Evolutionary conservation across 1,140 invertebrate species (phyloP).

Genomic region (Conus ventricosus): DNA sequence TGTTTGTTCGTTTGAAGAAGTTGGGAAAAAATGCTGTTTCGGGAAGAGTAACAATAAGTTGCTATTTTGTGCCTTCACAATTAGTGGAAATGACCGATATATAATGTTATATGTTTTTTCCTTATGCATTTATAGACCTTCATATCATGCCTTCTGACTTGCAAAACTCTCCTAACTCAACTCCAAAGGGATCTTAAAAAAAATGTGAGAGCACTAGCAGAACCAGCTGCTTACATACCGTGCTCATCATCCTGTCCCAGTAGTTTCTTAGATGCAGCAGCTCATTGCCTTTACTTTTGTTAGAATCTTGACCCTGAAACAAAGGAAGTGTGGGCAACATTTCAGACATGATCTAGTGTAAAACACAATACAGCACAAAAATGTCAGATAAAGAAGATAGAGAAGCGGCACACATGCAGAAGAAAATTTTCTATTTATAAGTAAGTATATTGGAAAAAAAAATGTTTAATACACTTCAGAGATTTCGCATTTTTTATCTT

Average conservation of each 20-base stretch:
- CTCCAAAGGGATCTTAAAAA: too few species aligned
- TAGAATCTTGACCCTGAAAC: neutral
- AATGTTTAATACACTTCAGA: too few species aligned
- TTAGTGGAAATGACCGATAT: neutral
- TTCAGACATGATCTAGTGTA: too few species aligned
- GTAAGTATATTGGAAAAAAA: too few species aligned
- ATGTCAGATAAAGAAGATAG: too few species aligned
- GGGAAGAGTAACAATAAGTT: neutral
- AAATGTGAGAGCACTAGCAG: neutral
- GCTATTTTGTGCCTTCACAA: neutral
- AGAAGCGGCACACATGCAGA: too few species aligned
- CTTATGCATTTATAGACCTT: neutral
- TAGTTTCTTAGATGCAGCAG: neutral
- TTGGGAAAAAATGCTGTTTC: too few species aligned
- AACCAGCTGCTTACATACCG: neutral
- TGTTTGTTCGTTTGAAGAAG: too few species aligned
- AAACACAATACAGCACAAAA: too few species aligned
- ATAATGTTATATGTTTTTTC: neutral
- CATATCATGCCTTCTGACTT: neutral
- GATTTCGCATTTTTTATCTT: too few species aligned
- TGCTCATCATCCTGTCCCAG: neutral
- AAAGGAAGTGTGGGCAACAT: too few species aligned
- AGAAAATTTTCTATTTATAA: too few species aligned
- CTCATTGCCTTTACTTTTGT: neutral
- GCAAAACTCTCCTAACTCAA: neutral